These are phyloP conservation scores for Nephrocerus scutellatus DNA, from an alignment of 2,888 invertebrate species.

Conservation along the genomic window DNA sequence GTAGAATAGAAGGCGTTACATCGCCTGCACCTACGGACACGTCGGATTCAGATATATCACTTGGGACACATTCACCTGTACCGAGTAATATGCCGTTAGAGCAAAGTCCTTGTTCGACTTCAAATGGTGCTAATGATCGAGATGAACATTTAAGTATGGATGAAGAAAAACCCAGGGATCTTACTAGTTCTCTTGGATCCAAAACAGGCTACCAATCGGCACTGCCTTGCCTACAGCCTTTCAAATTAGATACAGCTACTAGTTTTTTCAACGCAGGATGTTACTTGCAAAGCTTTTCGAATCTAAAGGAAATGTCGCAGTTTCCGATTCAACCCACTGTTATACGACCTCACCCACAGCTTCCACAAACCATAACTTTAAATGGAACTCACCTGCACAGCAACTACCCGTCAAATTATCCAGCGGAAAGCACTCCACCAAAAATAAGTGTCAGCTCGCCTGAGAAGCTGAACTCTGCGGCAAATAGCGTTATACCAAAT, in stretches of 20 bases:
- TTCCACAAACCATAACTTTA: slow-evolving; percentile 38
- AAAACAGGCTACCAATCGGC: slow-evolving; percentile 25
- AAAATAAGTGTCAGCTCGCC: slow-evolving; percentile 47
- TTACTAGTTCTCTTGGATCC: slow-evolving; percentile 36
- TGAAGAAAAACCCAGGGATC: slow-evolving; percentile 44
- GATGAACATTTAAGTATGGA: slow-evolving; percentile 46
- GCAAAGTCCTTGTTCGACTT: slow-evolving; percentile 47
- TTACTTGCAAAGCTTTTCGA: slow-evolving; percentile 47
- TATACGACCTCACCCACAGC: slow-evolving; percentile 45
- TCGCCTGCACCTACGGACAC: slow-evolving; percentile 47
- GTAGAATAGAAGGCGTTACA: slow-evolving; percentile 40
- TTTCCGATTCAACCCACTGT: slow-evolving; percentile 47
- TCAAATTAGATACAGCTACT: slow-evolving; percentile 41
- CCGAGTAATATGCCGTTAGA: slow-evolving; percentile 46
- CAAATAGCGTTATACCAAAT: slow-evolving; percentile 29
- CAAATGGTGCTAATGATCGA: slow-evolving; percentile 46
- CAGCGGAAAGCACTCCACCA: slow-evolving; percentile 32
- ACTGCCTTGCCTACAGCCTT: slow-evolving; percentile 39
- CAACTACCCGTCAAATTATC: slow-evolving; percentile 25
- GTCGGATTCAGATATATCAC: slow-evolving; percentile 47
- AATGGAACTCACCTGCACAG: slow-evolving; percentile 37
- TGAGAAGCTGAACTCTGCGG: slow-evolving; percentile 45
- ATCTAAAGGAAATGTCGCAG: slow-evolving; percentile 45
- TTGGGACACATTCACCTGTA: slow-evolving; percentile 48
- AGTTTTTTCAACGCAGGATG: slow-evolving; percentile 45